Conservation (phyloP, 2,888 invertebrate species). For the Drosophila borealis region DNA sequence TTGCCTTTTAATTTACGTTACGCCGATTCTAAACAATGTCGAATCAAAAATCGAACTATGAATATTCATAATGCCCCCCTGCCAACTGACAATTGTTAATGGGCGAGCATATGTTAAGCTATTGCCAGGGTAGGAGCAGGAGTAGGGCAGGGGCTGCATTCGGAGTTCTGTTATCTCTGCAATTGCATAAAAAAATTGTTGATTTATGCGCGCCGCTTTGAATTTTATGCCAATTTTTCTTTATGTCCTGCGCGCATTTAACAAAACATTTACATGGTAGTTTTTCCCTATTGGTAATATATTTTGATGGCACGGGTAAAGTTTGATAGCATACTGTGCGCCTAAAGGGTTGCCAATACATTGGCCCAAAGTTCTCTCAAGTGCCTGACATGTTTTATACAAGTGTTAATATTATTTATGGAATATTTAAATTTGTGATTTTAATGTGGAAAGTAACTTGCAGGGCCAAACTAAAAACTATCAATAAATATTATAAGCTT, state of each 20-base stretch:
- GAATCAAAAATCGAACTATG: slow-evolving; percentile 64
- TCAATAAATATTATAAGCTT: slow-evolving; percentile 8
- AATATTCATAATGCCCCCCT: slow-evolving; percentile 71
- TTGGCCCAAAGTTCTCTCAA: slow-evolving; percentile 31
- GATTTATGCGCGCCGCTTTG: slow-evolving; percentile 66
- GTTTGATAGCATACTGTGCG: slow-evolving; percentile 9
- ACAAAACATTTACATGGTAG: slow-evolving; percentile 75
- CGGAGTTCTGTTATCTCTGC: slow-evolving; percentile 46
- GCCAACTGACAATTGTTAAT: slow-evolving; percentile 77
- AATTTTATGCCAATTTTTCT: slow-evolving; percentile 69
- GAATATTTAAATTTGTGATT: background rate
- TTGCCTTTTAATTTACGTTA: slow-evolving; percentile 83
- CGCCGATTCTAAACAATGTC: slow-evolving; percentile 75
- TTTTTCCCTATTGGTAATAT: slow-evolving; percentile 32
- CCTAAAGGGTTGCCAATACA: slow-evolving; percentile 26
- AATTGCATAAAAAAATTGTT: slow-evolving; percentile 57
- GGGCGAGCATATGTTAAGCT: slow-evolving; percentile 76
- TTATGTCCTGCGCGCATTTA: slow-evolving; percentile 65
- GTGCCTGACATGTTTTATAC: background rate
- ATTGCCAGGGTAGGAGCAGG: background rate
- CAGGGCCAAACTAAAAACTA: background rate
- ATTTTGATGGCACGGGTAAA: slow-evolving; percentile 35
- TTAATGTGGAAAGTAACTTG: background rate
- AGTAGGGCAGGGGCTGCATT: slow-evolving; percentile 1
- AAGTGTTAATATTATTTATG: background rate